Base-by-base conservation (phyloP, 2,888 invertebrate genomes). In the Ophion obscuratus region DNA sequence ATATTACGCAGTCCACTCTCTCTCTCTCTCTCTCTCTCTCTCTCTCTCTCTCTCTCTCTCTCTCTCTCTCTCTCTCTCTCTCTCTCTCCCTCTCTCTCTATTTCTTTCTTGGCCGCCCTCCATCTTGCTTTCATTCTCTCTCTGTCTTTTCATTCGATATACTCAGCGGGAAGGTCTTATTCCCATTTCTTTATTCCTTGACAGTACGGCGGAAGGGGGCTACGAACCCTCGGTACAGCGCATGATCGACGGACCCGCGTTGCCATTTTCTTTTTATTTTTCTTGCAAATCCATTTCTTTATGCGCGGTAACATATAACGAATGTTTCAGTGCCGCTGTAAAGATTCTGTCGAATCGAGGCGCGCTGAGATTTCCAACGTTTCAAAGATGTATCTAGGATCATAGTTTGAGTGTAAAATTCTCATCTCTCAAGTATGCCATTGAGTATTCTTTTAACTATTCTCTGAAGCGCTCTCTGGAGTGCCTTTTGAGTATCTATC, bases 1-100 rank as follows among this genome's bases (percentile, higher is more conserved):
- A 93, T 93, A 93, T 93, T 93, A 93, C 91, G 90, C 90, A 91
- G 92, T 89, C 90, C 90, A 88, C 89, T 90, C 89, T 88, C 76
- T 87, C 88, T 80, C 85, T 86, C 86, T 84, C 85, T 86, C 86
- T 88, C 88, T 85, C 59, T 78, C 68, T 68, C 77, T 40, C 74
- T 68, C 87, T 85, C 87, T 75, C 62, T 61, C 76, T 84, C 85
- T 81, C 78, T 53, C 53, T 53, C 17, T 44, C 24, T 40, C 57
- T 20, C 81, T 86, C 82, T 2, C 20, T 24, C 61, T 20, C 24
- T 24, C 24, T 61, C n/a, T 83, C 79, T 73, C 40, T 84, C 78
- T 74, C 82, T 81, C 67, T 47, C 57, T 67, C 66, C 76, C 75
- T 67, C 10, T 20, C n/a, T 77, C 66, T 64, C 73, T 40, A 10